These are phyloP conservation scores for Zaprionus ornatus DNA, from an alignment of 1,140 invertebrate species.

Conservation along the genomic window DNA sequence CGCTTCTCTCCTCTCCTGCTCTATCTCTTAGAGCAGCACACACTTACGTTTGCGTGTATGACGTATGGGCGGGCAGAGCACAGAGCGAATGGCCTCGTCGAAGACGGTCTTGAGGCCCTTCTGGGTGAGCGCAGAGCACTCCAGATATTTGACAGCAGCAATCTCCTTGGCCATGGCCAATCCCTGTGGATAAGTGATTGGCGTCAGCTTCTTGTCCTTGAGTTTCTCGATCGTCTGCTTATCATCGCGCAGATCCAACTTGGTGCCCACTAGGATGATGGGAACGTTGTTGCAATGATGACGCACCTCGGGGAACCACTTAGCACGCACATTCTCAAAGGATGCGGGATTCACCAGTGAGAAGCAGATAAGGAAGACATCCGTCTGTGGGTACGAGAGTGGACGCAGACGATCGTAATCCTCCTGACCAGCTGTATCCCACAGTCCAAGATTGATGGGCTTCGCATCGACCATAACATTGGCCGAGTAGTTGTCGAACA, in stretches of 20 bases:
- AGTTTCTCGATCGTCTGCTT: conserved; percentile 98
- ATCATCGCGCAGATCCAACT: conserved; percentile 98
- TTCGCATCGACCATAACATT: conserved; percentile 99
- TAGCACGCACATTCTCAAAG: conserved; percentile 99
- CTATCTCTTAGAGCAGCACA: conserved; percentile 88
- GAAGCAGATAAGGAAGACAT: conserved; percentile 99
- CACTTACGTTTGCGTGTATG: conserved; percentile 90
- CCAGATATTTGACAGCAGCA: conserved; percentile 97
- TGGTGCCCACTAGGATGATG: conserved; percentile 94
- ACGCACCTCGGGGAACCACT: conserved; percentile 96
- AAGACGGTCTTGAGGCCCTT: conserved; percentile 99
- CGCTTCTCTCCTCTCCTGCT: neutral
- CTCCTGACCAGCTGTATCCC: conserved; percentile 97
- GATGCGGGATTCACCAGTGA: conserved; percentile 99
- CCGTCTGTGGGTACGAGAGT: conserved; percentile 98
- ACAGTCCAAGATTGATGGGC: conserved; percentile 96
- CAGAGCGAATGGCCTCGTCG: conserved; percentile 99
- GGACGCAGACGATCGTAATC: conserved; percentile 97
- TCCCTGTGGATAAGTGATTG: conserved; percentile 98
- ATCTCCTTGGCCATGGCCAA: conserved; percentile 99
- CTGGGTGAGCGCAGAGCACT: conserved; percentile 98
- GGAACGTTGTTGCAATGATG: conserved; percentile 95
- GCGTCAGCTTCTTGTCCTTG: conserved; percentile 97
- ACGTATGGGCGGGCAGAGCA: conserved; percentile 94
- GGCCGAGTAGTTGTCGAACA: conserved; percentile 99